A percentile compares a stretch with the other conserved stretches of the same genome.
Evolutionary conservation across 2,113 vertebrate genomes (phyloP).

Genomic region (Anoura caudifer): DNA sequence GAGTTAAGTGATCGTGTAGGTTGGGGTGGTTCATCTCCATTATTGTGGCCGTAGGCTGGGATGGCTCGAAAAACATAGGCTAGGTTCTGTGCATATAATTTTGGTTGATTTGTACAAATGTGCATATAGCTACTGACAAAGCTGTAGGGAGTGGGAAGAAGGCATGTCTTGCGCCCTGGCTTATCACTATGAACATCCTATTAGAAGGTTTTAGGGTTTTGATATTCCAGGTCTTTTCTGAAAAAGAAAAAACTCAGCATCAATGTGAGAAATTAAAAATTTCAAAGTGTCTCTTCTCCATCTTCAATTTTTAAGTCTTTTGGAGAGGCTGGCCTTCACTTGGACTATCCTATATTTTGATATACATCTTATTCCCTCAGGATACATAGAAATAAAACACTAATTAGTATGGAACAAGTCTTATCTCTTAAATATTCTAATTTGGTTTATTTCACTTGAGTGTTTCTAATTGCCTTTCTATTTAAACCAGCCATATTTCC

Average conservation of each 20-base stretch:
- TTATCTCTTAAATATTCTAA: neutral
- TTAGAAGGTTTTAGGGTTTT: neutral
- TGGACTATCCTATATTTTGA: too few species aligned
- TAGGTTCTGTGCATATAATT: neutral
- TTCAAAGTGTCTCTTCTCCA: neutral
- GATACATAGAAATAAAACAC: conserved; percentile 18
- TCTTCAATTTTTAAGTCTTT: neutral
- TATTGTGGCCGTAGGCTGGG: neutral
- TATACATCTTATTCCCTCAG: too few species aligned
- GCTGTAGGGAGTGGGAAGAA: neutral
- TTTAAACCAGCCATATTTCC: neutral
- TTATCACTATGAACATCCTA: neutral
- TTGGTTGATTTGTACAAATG: neutral
- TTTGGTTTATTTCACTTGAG: neutral
- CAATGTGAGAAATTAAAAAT: neutral
- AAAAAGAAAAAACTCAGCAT: neutral
- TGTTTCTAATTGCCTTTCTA: neutral
- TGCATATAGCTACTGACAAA: neutral
- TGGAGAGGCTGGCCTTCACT: too few species aligned
- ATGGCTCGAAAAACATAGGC: neutral
- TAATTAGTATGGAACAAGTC: neutral
- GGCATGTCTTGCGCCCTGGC: neutral
- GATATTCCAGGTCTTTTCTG: neutral
- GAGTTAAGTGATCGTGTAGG: neutral
- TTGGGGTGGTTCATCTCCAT: neutral